These are phyloP conservation scores for Luperina nickerlii DNA, from an alignment of 2,888 invertebrate species.

Conservation along the genomic window DNA sequence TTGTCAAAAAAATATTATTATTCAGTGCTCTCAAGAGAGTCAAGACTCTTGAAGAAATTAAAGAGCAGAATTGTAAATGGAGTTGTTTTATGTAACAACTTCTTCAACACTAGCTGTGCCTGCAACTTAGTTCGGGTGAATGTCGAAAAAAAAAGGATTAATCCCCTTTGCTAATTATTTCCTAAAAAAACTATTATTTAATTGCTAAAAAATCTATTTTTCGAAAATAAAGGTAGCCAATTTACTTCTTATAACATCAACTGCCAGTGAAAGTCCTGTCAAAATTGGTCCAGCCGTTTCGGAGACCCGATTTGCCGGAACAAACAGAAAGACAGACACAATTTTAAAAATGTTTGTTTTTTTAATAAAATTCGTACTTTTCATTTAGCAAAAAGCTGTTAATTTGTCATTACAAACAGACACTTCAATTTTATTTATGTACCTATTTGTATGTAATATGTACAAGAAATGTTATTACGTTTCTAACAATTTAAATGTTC, in stretches of 20 bases:
- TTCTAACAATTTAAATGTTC: no score
- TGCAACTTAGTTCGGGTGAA: neutral
- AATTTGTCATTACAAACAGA: neutral
- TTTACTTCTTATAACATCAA: neutral
- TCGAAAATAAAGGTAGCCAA: neutral
- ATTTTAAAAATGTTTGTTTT: no score
- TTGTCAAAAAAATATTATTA: slow-evolving; percentile 51
- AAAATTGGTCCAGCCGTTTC: neutral
- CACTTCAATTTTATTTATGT: neutral
- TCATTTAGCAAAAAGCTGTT: no score
- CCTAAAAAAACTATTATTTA: no score
- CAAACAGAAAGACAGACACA: no score
- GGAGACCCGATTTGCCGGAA: no score
- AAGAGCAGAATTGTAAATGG: slow-evolving; percentile 50
- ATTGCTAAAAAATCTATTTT: no score
- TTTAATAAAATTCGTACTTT: no score
- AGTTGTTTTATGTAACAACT: slow-evolving; percentile 31
- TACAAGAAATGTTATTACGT: no score
- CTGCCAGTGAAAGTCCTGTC: neutral
- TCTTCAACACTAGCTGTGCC: neutral
- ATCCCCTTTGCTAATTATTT: no score
- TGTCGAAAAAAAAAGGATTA: no score
- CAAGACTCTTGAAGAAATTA: slow-evolving; percentile 53
- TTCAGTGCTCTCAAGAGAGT: slow-evolving; percentile 28
- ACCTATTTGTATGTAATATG: neutral